Conservation (phyloP, 1,140 invertebrate genomes). For the Scaptomyza pallida region DNA sequence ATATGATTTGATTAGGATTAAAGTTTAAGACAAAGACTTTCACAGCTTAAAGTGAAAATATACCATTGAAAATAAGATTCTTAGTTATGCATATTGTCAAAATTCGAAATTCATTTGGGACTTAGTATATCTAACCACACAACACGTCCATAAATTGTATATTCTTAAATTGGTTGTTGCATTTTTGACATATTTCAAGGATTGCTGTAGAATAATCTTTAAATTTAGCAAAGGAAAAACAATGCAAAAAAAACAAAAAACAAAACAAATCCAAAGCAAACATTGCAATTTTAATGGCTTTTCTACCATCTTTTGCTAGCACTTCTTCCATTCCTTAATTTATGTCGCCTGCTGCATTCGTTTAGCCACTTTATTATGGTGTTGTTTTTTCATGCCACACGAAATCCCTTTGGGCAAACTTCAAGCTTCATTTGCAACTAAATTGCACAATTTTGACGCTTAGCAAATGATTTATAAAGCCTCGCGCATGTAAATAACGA, state of each 20-base stretch:
- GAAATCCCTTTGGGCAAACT: slow-evolving; percentile 21
- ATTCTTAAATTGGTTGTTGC: no score
- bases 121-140: no score
- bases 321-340: neutral
- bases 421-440: slow-evolving; percentile 55
- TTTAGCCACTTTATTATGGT: slow-evolving; percentile 29
- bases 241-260: no score
- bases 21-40: no score
- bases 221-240: no score
- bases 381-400: neutral
- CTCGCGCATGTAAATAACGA: slow-evolving; percentile 42
- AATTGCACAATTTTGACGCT: slow-evolving; percentile 61
- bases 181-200: neutral
- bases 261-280: neutral
- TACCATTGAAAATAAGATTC: no score
- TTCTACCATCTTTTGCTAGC: neutral
- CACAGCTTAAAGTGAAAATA: no score
- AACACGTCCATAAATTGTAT: no score
- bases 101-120: no score
- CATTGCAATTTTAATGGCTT: neutral
- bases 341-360: neutral
- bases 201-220: no score
- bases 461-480: slow-evolving; percentile 63
- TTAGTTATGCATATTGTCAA: no score
- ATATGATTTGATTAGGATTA: no score